These are phyloP conservation scores for Thymallus thymallus DNA, from an alignment of 2,113 vertebrate genomes.

Conservation along the genomic window DNA sequence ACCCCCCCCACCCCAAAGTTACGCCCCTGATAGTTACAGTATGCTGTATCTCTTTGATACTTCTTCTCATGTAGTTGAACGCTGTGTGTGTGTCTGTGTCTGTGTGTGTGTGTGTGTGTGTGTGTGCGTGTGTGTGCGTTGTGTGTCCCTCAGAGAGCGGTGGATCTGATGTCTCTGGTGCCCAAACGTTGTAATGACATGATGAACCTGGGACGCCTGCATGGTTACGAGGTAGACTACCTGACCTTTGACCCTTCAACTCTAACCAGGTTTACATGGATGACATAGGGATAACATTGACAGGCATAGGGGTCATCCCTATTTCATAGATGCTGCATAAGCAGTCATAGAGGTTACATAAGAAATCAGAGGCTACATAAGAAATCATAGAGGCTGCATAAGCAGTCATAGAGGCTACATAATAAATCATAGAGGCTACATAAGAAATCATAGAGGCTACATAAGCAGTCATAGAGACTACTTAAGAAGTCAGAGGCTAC, in stretches of 20 bases:
- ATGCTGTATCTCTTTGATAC: not conserved
- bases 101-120: not conserved
- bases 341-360: not conserved
- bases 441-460: not conserved
- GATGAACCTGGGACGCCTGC: slow-evolving; percentile 97
- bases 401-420: not conserved
- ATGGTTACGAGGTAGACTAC: slow-evolving; percentile 91
- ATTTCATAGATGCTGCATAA: not conserved
- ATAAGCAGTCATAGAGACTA: not conserved
- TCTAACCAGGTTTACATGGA: not conserved
- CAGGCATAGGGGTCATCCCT: not conserved
- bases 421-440: not conserved
- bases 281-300: not conserved
- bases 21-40: too few species aligned
- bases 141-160: slow-evolving; percentile 74
- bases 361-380: too few species aligned
- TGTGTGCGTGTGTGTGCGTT: not conserved
- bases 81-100: not conserved
- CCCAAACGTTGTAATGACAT: slow-evolving; percentile 98
- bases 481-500: too few species aligned
- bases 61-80: not conserved
- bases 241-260: not conserved
- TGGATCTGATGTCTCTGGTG: slow-evolving; percentile 95
- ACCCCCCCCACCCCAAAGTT: too few species aligned
- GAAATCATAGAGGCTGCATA: too few species aligned